Conservation (phyloP, 2,797 vertebrate species). For the Eidolon dupreanum region DNA sequence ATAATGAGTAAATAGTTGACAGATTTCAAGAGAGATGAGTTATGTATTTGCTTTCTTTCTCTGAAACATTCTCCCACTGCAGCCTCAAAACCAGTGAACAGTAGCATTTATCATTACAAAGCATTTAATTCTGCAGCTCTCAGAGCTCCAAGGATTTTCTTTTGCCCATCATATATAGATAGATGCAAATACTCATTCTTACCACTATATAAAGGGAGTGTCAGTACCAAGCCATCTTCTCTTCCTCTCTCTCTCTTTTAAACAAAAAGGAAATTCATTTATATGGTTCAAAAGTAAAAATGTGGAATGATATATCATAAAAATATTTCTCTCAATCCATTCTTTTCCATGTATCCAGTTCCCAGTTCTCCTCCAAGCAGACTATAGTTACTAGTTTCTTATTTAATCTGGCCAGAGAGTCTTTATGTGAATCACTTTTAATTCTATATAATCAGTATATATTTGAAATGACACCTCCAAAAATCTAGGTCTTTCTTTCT, state of each 20-base stretch:
- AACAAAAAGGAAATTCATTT: conserved; percentile 17
- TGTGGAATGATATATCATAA: background rate
- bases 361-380: background rate
- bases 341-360: background rate
- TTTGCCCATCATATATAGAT: background rate
- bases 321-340: background rate
- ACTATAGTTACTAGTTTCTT: background rate
- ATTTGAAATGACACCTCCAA: background rate
- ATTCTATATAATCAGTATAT: background rate
- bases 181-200: background rate
- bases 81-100: background rate
- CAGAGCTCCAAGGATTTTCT: background rate
- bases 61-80: background rate
- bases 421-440: background rate
- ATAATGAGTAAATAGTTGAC: background rate
- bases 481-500: background rate
- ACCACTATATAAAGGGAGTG: background rate
- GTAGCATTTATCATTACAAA: background rate
- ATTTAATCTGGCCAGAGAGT: background rate
- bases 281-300: background rate
- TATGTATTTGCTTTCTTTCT: background rate
- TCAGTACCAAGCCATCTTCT: background rate
- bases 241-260: background rate
- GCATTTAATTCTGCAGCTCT: background rate
- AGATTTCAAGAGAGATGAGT: background rate